Evolutionary conservation across 2,113 vertebrate species (phyloP), one percentile per base, ranked within the genome.

Genomic region (Crotalus tigris): DNA sequence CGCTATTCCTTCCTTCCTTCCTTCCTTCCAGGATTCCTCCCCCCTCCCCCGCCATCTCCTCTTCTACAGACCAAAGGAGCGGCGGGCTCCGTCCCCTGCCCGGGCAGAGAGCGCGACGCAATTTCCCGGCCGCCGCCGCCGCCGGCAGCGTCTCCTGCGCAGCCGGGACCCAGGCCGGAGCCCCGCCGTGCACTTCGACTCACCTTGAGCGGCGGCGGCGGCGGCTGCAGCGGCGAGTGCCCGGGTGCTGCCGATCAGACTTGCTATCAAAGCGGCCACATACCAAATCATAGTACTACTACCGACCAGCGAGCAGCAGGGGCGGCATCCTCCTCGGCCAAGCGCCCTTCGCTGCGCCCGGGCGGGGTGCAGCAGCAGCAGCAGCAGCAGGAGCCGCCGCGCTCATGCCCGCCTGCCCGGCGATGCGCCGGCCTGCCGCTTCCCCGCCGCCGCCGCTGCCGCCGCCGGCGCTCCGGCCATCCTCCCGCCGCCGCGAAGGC

Each of bases 191-290:
- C 98, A 98, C 98, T 98, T 98, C 97, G 97, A 98, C 99, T 99
- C 99, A 99, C 99, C 99, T 99, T 99, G 99, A 98, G 98, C 99
- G 97, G 98, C 98, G 95, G 98, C 98, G 39, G 39, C 26, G 26
- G 61, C 24, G 59, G 59, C 59, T 33, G 58, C 99, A 97, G 98
- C 98, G 96, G 98, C 98, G 98, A 98, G 98, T 98, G 98, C 96
- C n/a, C 54, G 95, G 98, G 98, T 54, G 54, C 87, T 98, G 98
- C 99, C 98, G 98, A 99, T 98, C 97, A 99, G 98, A 99, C 99
- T 99, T 99, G 99, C 99, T 98, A 99, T 98, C 98, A 99, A 98
- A 99, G 99, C 98, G 98, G 98, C 99, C 99, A 99, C 99, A 99
- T 99, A 99, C 98, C 99, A 98, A 98, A 99, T 98, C 97, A 98